Conservation (phyloP, 1,140 invertebrate genomes). For the Neocloeon triangulifer region DNA sequence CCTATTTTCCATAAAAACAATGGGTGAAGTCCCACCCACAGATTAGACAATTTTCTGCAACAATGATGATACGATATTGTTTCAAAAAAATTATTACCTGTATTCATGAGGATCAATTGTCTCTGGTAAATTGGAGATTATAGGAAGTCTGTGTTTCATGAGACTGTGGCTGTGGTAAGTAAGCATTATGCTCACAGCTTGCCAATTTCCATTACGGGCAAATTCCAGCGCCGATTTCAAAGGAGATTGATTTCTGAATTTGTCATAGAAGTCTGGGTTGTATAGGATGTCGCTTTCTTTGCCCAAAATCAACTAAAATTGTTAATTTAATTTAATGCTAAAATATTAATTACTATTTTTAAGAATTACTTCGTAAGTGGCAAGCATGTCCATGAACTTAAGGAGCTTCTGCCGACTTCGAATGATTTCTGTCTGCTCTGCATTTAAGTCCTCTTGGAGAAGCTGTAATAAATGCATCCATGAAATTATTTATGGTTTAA, state of each 20-base stretch:
- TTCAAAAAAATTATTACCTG: slow-evolving; percentile 14
- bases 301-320: slow-evolving; percentile 19
- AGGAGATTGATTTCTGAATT: slow-evolving; percentile 29
- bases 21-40: slow-evolving; percentile 11
- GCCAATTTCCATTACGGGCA: slow-evolving; percentile 30
- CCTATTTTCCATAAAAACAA: slow-evolving; percentile 1
- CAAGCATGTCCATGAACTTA: slow-evolving; percentile 34
- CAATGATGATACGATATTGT: too few species aligned
- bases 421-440: slow-evolving; percentile 33
- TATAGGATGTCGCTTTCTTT: slow-evolving; percentile 23
- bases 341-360: background rate
- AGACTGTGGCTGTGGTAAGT: slow-evolving; percentile 40
- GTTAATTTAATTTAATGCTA: background rate
- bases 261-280: slow-evolving; percentile 28
- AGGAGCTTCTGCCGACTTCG: slow-evolving; percentile 29
- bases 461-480: too few species aligned
- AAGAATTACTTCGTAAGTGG: slow-evolving; percentile 32
- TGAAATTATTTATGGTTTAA: too few species aligned
- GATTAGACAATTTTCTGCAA: too few species aligned
- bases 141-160: slow-evolving; percentile 38
- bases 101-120: slow-evolving; percentile 45
- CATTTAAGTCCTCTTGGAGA: too few species aligned
- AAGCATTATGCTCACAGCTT: slow-evolving; percentile 38
- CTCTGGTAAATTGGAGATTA: slow-evolving; percentile 55
- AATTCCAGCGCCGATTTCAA: slow-evolving; percentile 33